Base-by-base conservation (phyloP, 2,888 invertebrate species). In the Apotomis betuletana region DNA sequence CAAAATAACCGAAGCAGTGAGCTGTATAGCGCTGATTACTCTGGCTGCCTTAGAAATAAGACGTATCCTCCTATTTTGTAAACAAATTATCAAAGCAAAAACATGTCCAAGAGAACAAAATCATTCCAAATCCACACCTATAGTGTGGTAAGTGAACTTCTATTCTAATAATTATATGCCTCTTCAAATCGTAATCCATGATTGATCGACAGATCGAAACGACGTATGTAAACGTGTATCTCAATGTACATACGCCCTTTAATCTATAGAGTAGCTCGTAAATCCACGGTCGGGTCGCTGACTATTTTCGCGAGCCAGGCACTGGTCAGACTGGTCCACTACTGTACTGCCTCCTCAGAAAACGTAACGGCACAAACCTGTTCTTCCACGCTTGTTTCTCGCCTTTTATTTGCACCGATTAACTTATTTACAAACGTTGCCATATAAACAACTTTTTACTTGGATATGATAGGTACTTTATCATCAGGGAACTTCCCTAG, bases 341-440 rank as follows among this genome's bases (percentile, higher is more conserved):
- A 85, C 85, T 27, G 27, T 82, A 80, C 81, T 61, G 83, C 87
- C 91, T 90, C 91, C 89, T 88, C 78, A 79, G 80, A 75, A 79
- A 62, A 67, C 76, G 77, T 89, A 92, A 92, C 92, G 90, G 92
- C 89, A 91, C 75, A 89, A 90, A 92, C 92, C 78, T 75, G 92
- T 91, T 90, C 83, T 83, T 84, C 85, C 83, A 82, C 81, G 83
- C 86, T 87, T 70, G 74, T 78, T 76, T 75, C 76, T 77, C 67
- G 67, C 62, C 13, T 74, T 80, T 82, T 79, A 77, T 78, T 80
- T 74, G 70, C 72, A 49, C 75, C 75, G 75, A 80, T 76, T 76
- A 77, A 79, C 87, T 86, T 90, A 89, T 90, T 90, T 90, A 90
- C 89, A 87, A 88, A 87, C 83, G 80, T 79, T 75, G 75, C 77